Conservation (phyloP, 1,140 invertebrate genomes). For the Geopemphigus sp. region DNA sequence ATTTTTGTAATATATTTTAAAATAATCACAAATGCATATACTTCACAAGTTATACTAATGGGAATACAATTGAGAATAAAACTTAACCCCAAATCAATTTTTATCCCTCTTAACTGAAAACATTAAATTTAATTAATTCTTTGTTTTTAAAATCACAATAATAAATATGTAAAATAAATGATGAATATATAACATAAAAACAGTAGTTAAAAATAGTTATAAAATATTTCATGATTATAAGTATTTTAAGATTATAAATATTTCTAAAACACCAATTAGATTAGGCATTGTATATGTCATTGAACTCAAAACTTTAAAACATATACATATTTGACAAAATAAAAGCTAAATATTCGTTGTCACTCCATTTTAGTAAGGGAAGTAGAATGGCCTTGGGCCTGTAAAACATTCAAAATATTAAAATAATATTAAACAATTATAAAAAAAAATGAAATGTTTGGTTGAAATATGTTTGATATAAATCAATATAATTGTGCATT, state of each 20-base stretch:
- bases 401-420: slow-evolving; percentile 38
- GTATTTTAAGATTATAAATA: not conserved
- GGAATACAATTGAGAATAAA: slow-evolving; percentile 5
- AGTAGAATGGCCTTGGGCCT: slow-evolving; percentile 47
- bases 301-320: not conserved
- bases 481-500: not conserved
- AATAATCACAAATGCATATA: not conserved
- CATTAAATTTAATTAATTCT: not conserved
- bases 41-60: not conserved
- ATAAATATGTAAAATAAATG: not conserved
- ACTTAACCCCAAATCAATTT: slow-evolving; percentile 9
- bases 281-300: too few relatives aligned
- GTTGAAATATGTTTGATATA: not conserved
- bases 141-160: not conserved
- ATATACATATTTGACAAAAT: not conserved
- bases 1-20: not conserved
- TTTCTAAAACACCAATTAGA: not conserved
- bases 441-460: not conserved
- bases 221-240: not conserved
- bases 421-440: slow-evolving; percentile 23
- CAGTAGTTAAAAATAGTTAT: not conserved
- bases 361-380: slow-evolving; percentile 36
- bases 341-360: slow-evolving; percentile 17
- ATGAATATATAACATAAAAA: not conserved
- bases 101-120: not conserved